Evolutionary conservation across 2,797 vertebrate genomes (phyloP), one percentile per base, ranked within the genome.

Genomic region (Trachops cirrhosus): DNA sequence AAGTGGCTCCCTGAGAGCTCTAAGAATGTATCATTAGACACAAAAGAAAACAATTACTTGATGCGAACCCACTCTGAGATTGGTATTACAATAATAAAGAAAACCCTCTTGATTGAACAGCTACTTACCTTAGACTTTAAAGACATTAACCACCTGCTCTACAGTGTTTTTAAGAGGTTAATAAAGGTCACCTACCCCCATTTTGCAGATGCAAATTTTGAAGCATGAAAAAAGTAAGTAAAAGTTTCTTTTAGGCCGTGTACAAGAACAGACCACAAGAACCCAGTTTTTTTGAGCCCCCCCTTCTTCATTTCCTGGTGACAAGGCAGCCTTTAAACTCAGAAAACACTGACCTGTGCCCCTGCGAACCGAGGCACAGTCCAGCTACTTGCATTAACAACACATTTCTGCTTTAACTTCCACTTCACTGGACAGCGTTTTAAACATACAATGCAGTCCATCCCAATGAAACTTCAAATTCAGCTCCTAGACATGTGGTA

Each of bases 11-110:
- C 94, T 86, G 48, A 95, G 88, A 96, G 77, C 50, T 94, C 89
- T 96, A 97, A 96, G 94, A 97, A 97, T 96, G 90, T 97, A 93
- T 96, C 97, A 97, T 96, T 95, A 97, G 88, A 97, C 79, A 74
- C 0, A 7, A 94, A 97, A 97, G 96, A 97, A 97, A 97, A 97
- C 90, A 97, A 96, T 92, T 95, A 94, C 95, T 97, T 97, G 84
- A 85, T 89, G 79, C 91, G 93, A 91, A 75, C 93, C 86, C 86
- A 96, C 85, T 96, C 92, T 89, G 90, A 83, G 91, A 91, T 74
- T 96, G 64, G 92, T 86, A 89, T 98, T 94, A 96, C 91, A 95
- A 93, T 78, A 89, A 89, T 95, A 94, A 84, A 93, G 62, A 91
- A 92, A 94, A 93, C 18, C 48, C 86, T 96, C 96, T 92, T 97